Evolutionary conservation across 2,797 vertebrate species (phyloP), one percentile per base, ranked within the genome.

Genomic region (Apodemus agrarius): DNA sequence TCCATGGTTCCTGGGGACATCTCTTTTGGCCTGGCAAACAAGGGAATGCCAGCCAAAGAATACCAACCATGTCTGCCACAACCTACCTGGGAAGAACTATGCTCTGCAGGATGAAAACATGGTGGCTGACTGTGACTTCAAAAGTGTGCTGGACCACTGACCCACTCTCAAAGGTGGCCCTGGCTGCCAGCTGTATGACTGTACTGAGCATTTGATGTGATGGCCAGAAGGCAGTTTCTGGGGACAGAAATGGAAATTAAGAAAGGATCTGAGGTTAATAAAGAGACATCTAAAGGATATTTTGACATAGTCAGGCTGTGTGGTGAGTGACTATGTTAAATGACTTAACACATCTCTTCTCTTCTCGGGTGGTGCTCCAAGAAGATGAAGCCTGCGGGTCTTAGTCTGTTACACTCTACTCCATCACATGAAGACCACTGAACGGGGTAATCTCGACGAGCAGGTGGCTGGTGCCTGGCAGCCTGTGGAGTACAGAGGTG

Each of bases 171-270:
- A 61, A 89, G 86, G n/a, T 40, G 86, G 57, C 59, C 11, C 3
- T 52, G 61, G 34, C 21, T 57, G 52, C 9, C 13, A 79, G 52
- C 67, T 91, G 9, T 34, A 4, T 10, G 40, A 6, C 1, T 26
- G 31, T 74, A 34, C 6, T 69, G 87, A 67, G 54, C n/a, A 43
- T 87, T 29, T 85, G 74, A 54, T 7, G 5, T 52, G 17, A 96
- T 11, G 54, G 52, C 81, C 59, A 78, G 63, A 88, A n/a, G 7
- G 89, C 34, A 93, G 96, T 91, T 96, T 92, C 79, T 63, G 49
- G 40, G 72, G 13, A 91, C 43, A 65, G 72, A 87, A 84, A 72
- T 59, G 40, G 21, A 43, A 94, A 74, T 59, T 95, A 79, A 52
- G 40, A 80, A 93, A 78, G 63, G 59, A 54, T 7, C 6, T 31